Evolutionary conservation across 2,797 vertebrate species (phyloP).

Genomic region (Halcyon badia): DNA sequence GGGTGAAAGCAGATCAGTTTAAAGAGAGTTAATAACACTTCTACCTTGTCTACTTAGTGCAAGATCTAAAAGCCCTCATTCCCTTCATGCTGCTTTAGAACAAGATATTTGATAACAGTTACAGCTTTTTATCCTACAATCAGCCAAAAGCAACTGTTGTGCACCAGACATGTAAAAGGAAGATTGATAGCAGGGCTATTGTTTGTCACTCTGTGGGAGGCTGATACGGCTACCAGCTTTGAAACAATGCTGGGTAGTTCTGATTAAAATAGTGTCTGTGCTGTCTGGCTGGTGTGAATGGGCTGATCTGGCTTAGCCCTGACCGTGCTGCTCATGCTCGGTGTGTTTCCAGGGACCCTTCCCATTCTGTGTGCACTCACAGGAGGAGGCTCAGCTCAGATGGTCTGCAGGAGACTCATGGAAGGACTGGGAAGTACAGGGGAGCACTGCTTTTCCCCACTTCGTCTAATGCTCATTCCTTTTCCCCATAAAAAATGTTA

Average conservation of each 20-base stretch:
- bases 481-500: not conserved
- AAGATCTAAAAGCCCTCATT: not conserved
- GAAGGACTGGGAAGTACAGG: not conserved
- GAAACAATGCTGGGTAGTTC: not conserved
- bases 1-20: not conserved
- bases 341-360: not conserved
- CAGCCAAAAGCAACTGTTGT: not conserved
- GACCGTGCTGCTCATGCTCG: fast-evolving
- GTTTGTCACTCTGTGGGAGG: not conserved
- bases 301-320: not conserved
- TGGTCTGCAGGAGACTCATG: not conserved
- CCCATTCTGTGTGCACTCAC: fast-evolving
- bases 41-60: not conserved
- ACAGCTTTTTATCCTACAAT: not conserved
- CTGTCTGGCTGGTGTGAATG: not conserved
- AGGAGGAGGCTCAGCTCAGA: not conserved
- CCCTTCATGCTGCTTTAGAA: not conserved
- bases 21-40: not conserved
- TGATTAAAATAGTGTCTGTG: not conserved
- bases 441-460: not conserved
- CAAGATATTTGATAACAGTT: not conserved
- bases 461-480: not conserved
- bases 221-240: not conserved
- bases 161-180: not conserved
- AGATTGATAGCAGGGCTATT: not conserved